phyloP scores from a whole-genome alignment of 1,140 invertebrate species.

The Oppia nitens region DNA sequence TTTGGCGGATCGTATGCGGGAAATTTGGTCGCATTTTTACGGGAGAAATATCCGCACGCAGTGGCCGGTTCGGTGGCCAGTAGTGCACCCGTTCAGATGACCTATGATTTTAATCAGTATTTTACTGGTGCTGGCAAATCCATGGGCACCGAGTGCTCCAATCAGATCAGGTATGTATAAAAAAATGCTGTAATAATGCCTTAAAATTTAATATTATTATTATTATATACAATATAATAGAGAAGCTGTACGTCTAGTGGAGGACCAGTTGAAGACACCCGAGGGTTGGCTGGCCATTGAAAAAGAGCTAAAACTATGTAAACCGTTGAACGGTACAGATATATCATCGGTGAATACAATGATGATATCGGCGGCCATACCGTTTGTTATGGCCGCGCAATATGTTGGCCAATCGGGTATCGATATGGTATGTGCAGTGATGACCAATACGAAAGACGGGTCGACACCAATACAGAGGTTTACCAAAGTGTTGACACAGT shows the following conservation, averaged over 20 bases:
- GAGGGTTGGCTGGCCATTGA: conserved; percentile 41
- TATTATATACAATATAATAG: too few species aligned
- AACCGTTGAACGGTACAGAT: conserved; percentile 45
- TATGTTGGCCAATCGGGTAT: conserved; percentile 46
- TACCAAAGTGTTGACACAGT: too few species aligned
- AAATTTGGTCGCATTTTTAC: conserved; percentile 87
- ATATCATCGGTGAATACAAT: conserved; percentile 68
- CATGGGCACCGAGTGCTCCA: conserved; percentile 24
- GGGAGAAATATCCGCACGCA: conserved; percentile 87
- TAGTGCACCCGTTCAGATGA: conserved; percentile 29
- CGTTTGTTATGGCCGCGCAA: conserved; percentile 62
- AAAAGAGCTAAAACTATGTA: conserved; percentile 57
- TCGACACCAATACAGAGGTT: conserved; percentile 54
- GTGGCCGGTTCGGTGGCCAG: conserved; percentile 42
- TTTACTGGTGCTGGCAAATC: conserved; percentile 26
- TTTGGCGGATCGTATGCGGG: conserved; percentile 74
- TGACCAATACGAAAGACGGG: conserved; percentile 60
- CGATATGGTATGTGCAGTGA: conserved; percentile 30
- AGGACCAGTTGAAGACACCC: conserved; percentile 40
- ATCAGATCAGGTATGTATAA: conserved; percentile 35
- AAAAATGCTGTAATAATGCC: too few species aligned
- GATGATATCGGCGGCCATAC: conserved; percentile 56
- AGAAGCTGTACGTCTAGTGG: conserved; percentile 47
- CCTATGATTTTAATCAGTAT: conserved; percentile 29
- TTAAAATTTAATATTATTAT: too few species aligned